Evolutionary conservation across 2,888 invertebrate species (phyloP).

Genomic region (Cyrtodaria siliqua): DNA sequence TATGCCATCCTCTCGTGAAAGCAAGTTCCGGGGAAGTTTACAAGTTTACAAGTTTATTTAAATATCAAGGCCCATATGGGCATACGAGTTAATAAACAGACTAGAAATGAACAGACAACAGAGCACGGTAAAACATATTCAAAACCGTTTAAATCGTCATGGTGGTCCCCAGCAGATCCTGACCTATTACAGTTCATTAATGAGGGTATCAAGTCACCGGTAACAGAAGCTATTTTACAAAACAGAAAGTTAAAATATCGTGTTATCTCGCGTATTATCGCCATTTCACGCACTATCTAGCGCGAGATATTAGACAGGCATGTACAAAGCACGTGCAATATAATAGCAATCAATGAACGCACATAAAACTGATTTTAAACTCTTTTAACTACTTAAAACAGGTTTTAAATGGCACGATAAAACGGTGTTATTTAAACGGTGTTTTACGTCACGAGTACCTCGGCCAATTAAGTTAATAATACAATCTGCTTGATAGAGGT

Average conservation of each 20-base stretch:
- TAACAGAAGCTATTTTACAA: constrained; percentile 24
- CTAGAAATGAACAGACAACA: too few species aligned
- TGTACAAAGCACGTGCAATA: constrained; percentile 44
- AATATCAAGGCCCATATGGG: too few species aligned
- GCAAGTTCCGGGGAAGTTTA: too few species aligned
- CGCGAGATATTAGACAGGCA: constrained; percentile 47
- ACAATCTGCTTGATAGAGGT: too few species aligned
- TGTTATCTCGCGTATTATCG: constrained; percentile 54
- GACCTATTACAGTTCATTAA: not conserved
- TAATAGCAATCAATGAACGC: constrained; percentile 24
- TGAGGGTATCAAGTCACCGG: not conserved
- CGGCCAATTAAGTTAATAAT: constrained; percentile 1
- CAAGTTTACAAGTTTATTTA: too few species aligned
- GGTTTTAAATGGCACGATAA: too few species aligned
- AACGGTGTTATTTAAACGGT: constrained; percentile 1
- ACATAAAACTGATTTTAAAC: constrained; percentile 14
- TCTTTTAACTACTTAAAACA: constrained; percentile 1
- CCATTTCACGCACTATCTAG: constrained; percentile 54
- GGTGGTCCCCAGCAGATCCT: not conserved
- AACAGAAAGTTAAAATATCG: constrained; percentile 52
- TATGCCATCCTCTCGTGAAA: too few species aligned
- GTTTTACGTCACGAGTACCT: not conserved
- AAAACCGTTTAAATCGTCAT: not conserved
- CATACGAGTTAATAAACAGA: too few species aligned
- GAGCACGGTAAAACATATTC: too few species aligned